Base-by-base conservation (phyloP, 2,797 vertebrate species). In the Holocentrus rufus region DNA sequence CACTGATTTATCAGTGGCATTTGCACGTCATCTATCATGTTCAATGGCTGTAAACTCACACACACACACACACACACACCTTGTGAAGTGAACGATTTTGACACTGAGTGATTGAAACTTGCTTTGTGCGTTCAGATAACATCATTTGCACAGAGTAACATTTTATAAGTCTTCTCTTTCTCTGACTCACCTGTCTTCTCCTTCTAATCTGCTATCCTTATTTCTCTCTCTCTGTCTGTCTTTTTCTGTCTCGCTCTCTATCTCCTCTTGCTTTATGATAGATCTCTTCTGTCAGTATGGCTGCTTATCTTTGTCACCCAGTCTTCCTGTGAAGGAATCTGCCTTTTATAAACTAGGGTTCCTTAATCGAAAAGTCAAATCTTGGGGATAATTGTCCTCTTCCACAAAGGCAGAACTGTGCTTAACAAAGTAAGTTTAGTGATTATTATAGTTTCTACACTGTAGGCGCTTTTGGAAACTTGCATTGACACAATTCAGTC, bases 271-370 rank as follows among this genome's bases (percentile, higher is more conserved):
- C 80, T 83, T 66, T 67, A 69, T 88, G 84, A 90, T 83, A 78
- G 76, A 91, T 85, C 65, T 75, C 59, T 23, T 69, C 79, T 69
- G 72, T 86, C 89, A 79, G 5, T 46, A 65, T 65, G 42, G 10
- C 64, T 30, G 71, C 80, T 90, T 88, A 90, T 90, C 88, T 87
- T 60, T 50, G 57, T 62, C 67, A 58, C 72, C 77, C 72, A 84
- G 63, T 82, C 63, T 80, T 42, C 34, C 27, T 54, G 77, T 80
- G 58, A 72, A 78, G 50, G 27, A 84, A 58, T 42, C 46, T 69
- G 57, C 72, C 74, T 70, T 77, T 73, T 50, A 30, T 65, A 63
- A 87, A 79, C 77, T 76, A 78, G 73, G 57, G 72, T 72, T 49
- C 36, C 67, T 67, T 52, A 69, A 65, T 71, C 25, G 30, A 61